Base-by-base conservation (phyloP, 2,113 vertebrate species). In the Enhydra lutris region DNA sequence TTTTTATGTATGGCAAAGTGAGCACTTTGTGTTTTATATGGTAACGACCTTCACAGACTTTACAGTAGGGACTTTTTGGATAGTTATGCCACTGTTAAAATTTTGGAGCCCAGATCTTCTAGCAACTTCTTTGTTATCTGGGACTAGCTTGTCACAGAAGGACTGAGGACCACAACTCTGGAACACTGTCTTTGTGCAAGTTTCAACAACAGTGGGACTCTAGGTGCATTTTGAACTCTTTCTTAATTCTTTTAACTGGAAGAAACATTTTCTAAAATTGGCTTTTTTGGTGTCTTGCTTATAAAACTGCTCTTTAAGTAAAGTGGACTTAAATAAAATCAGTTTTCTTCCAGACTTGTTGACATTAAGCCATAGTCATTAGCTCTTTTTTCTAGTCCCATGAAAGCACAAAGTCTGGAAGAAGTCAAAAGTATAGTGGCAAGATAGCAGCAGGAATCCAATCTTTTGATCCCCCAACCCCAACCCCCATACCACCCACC, bases 401-500 rank as follows among this genome's bases (percentile, higher is more conserved):
- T 73, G 45, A 91, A 94, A 83, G 34, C 2, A 39, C 17, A 76
- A 89, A 11, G 3, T 52, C 69, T 59, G 52, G 34, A 61, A 91
- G 45, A 42, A 84, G 63, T 47, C 50, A 78, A 63, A 45, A 0
- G 3, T 36, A 14, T 23, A 15, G 7, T 29, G 36, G n/a, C 31
- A 63, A 85, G 45, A 84, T 4, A 74, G 45, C 29, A 57, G 13
- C 55, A 47, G 4, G n/a, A 8, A 20, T 42, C 39, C 1, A 2
- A 50, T 82, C 47, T 84, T 57, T 89, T 31, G 7, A 50, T 55
- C 1, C 39, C 57, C n/a, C 34, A 18, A 4, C 65, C 13, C 9
- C 29, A 65, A 50, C 2, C 1, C 4, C 11, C 6, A 45, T 18
- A 10, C 0, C 2, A 3, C 31, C n/a, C 52, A 24, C 29, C 18